These are phyloP conservation scores for Globodera rostochiensis DNA, from an alignment of 1,140 invertebrate species.

Conservation along the genomic window DNA sequence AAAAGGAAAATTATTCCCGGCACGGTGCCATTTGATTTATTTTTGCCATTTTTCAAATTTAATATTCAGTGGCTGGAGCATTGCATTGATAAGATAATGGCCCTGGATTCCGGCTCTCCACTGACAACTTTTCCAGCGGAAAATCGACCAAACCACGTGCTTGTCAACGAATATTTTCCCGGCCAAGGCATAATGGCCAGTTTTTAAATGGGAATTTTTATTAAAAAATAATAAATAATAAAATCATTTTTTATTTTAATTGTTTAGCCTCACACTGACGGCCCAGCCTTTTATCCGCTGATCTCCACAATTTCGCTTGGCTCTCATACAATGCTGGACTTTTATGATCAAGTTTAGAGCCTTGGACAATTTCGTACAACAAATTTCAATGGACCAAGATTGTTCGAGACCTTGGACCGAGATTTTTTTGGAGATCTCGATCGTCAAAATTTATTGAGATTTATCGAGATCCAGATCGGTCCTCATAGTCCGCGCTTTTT, in stretches of 20 bases:
- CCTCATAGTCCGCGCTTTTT: too few species aligned
- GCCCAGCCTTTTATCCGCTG: conserved; percentile 86
- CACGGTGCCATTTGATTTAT: not conserved
- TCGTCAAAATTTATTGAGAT: too few species aligned
- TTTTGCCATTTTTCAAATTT: not conserved
- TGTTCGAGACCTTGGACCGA: not conserved
- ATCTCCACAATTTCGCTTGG: conserved; percentile 89
- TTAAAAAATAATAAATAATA: conserved; percentile 14
- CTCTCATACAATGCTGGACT: conserved; percentile 84
- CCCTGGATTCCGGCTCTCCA: not conserved
- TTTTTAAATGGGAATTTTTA: not conserved
- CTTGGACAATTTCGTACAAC: conserved; percentile 31
- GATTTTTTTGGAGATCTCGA: too few species aligned
- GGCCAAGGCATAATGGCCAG: conserved; percentile 86
- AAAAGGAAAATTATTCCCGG: not conserved
- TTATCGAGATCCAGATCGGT: too few species aligned
- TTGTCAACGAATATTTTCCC: conserved; percentile 91
- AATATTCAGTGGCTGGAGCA: conserved; percentile 22
- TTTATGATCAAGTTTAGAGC: conserved; percentile 70
- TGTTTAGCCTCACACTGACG: conserved; percentile 85
- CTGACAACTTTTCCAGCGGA: conserved; percentile 71
- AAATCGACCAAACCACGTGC: conserved; percentile 84
- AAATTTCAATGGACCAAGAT: conserved; percentile 1
- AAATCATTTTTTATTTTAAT: conserved; percentile 21
- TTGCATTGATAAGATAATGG: conserved; percentile 24